Evolutionary conservation across 2,113 vertebrate species (phyloP).

Genomic region (Pituophis catenifer): DNA sequence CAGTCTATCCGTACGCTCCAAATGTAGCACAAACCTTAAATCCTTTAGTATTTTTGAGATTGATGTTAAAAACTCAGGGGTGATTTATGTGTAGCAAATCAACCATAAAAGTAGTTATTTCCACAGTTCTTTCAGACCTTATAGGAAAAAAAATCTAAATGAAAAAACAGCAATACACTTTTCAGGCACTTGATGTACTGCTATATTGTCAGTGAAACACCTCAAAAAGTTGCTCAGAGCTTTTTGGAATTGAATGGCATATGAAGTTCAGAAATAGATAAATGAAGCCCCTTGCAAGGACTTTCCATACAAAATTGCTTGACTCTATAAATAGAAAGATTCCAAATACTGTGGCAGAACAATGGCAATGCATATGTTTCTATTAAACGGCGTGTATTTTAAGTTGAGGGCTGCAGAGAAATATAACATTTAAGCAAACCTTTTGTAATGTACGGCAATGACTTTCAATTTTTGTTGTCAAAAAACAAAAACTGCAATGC

Average conservation of each 20-base stretch:
- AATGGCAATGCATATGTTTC: not conserved
- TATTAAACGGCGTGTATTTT: not conserved
- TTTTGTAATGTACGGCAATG: not conserved
- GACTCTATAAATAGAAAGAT: not conserved
- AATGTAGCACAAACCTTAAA: not conserved
- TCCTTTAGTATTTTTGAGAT: not conserved
- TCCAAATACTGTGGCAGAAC: not conserved
- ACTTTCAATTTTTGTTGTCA: not conserved
- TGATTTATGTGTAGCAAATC: not conserved
- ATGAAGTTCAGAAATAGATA: not conserved
- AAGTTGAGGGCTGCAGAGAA: not conserved
- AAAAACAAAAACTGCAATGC: not conserved
- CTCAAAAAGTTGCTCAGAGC: not conserved
- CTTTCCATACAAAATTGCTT: not conserved
- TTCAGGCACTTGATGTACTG: not conserved
- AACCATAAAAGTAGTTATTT: not conserved
- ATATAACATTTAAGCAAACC: not conserved
- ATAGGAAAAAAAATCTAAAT: not conserved
- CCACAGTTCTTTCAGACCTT: not conserved
- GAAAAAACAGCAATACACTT: not conserved
- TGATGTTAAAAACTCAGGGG: not conserved
- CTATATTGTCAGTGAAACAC: not conserved
- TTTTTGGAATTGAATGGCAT: not conserved
- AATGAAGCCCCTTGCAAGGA: not conserved
- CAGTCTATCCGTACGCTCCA: not conserved